phyloP scores from a whole-genome alignment of 2,888 invertebrate species.

The Ormyrus pomaceus region DNA sequence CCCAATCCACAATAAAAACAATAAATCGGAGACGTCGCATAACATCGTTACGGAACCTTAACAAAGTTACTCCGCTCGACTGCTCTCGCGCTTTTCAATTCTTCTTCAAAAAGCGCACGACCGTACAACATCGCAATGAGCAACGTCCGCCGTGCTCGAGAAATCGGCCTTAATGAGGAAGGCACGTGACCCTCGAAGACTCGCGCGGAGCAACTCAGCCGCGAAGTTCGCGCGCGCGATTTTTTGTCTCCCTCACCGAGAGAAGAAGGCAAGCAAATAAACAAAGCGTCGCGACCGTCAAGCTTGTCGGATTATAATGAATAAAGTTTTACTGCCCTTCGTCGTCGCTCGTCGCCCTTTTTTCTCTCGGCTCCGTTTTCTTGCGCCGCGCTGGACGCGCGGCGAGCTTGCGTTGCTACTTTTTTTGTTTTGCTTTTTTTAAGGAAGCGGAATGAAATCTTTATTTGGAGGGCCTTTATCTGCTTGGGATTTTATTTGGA shows the following conservation, averaged over 20 bases:
- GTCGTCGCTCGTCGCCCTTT: not conserved
- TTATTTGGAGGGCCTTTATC: too few relatives aligned
- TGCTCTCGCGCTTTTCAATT: too few relatives aligned
- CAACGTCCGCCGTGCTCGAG: not conserved
- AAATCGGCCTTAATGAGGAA: slow-evolving; percentile 28
- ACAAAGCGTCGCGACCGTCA: not conserved
- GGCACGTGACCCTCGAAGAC: slow-evolving; percentile 26
- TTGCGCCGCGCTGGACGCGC: not conserved
- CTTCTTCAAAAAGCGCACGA: too few relatives aligned
- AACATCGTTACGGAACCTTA: too few relatives aligned
- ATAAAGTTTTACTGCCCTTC: not conserved
- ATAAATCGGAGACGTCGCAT: too few relatives aligned
- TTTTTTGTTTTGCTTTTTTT: not conserved
- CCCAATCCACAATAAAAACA: too few relatives aligned
- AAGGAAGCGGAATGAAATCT: not conserved
- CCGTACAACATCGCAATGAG: too few relatives aligned
- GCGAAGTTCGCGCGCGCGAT: slow-evolving; percentile 11
- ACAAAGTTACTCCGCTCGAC: too few relatives aligned
- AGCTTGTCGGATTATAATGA: not conserved
- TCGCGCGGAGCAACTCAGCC: not conserved
- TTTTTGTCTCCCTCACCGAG: not conserved
- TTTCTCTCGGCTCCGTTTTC: not conserved
- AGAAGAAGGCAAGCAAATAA: not conserved
- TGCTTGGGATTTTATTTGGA: too few relatives aligned
- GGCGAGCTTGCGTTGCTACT: not conserved